Conservation (phyloP, 1,140 invertebrate genomes). For the Drosophila bocki region DNA sequence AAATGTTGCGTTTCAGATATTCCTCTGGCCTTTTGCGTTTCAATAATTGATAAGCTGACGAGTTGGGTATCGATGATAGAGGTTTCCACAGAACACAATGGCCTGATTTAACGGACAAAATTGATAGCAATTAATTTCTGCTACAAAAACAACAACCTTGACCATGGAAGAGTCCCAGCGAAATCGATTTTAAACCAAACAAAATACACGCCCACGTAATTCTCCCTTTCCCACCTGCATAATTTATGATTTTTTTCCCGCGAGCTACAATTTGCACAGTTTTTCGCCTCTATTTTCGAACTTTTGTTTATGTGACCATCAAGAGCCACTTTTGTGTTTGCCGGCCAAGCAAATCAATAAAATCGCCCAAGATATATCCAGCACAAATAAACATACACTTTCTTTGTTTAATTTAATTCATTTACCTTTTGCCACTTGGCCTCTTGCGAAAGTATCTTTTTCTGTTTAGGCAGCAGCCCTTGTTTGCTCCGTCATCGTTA, state of each 20-base stretch:
- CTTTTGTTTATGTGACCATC: constrained; percentile 66
- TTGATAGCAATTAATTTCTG: constrained; percentile 18
- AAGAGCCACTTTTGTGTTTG: constrained; percentile 45
- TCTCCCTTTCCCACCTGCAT: constrained; percentile 25
- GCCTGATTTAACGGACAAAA: constrained; percentile 15
- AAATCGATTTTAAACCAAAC: constrained; percentile 61
- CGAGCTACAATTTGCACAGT: background rate
- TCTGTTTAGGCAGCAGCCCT: constrained; percentile 33
- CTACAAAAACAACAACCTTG: constrained; percentile 36
- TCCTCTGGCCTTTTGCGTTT: constrained; percentile 30
- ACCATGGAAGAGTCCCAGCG: constrained; percentile 29
- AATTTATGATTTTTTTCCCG: constrained; percentile 11
- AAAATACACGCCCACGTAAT: constrained; percentile 23
- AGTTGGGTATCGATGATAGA: constrained; percentile 17
- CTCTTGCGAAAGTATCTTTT: constrained; percentile 29
- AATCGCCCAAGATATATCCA: constrained; percentile 15
- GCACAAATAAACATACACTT: constrained; percentile 51
- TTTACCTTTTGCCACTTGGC: constrained; percentile 39
- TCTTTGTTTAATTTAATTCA: constrained; percentile 37
- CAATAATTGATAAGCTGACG: constrained; percentile 48
- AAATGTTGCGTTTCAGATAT: constrained; percentile 17
- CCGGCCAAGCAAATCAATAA: constrained; percentile 59
- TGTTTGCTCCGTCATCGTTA: constrained; percentile 57
- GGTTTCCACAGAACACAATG: background rate
- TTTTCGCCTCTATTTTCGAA: constrained; percentile 16